These are phyloP conservation scores for Natrix natrix DNA, from an alignment of 2,797 vertebrate genomes.

Conservation along the genomic window DNA sequence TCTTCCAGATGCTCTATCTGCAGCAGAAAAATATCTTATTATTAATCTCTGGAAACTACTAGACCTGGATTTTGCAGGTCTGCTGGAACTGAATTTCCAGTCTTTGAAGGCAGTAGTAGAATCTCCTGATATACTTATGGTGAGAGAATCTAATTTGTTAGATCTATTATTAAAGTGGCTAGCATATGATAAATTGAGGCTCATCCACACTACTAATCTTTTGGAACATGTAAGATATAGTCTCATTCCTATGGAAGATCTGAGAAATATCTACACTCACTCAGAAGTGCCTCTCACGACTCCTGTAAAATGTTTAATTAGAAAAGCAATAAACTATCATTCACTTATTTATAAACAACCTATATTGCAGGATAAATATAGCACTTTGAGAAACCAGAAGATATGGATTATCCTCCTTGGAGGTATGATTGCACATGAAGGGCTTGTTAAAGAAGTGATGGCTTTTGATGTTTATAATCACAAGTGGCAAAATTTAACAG, in stretches of 20 bases:
- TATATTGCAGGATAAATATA: slow-evolving; percentile 80
- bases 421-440: slow-evolving; percentile 73
- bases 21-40: slow-evolving; percentile 78
- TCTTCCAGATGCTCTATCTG: slow-evolving; percentile 72
- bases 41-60: slow-evolving; percentile 78
- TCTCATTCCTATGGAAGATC: slow-evolving; percentile 73
- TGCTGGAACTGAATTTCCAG: slow-evolving; percentile 80
- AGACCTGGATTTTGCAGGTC: slow-evolving; percentile 59
- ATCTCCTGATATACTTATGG: slow-evolving; percentile 78
- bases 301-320: slow-evolving; percentile 82
- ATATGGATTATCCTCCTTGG: slow-evolving; percentile 82
- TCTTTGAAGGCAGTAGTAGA: slow-evolving; percentile 80
- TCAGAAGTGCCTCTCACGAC: slow-evolving; percentile 78
- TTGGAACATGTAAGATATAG: slow-evolving; percentile 85
- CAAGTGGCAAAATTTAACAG: slow-evolving; percentile 74
- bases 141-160: slow-evolving; percentile 78
- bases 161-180: slow-evolving; percentile 85
- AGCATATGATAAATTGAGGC: slow-evolving; percentile 75
- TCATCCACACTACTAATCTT: slow-evolving; percentile 75
- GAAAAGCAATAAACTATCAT: slow-evolving; percentile 89
- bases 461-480: slow-evolving; percentile 81
- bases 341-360: slow-evolving; percentile 79
- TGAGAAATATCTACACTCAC: slow-evolving; percentile 71
- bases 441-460: slow-evolving; percentile 72
- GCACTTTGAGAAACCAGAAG: slow-evolving; percentile 76